Evolutionary conservation across 2,797 vertebrate species (phyloP).

Genomic region (Tarsius wallacei): DNA sequence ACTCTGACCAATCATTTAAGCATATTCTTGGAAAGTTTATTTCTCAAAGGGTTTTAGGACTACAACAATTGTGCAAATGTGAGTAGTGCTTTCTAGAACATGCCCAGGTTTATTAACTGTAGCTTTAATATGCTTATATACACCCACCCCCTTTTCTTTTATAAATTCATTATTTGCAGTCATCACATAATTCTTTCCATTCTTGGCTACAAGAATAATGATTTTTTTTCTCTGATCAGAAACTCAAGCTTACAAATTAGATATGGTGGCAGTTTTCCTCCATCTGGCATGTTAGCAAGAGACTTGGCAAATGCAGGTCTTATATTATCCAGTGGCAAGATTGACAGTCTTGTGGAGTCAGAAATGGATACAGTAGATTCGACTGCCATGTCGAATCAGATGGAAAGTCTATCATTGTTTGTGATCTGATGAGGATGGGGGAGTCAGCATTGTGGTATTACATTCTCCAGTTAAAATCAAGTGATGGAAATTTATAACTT

Average conservation of each 20-base stretch:
- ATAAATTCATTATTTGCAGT: background rate
- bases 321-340: conserved; percentile 74
- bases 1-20: conserved; percentile 24
- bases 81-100: conserved; percentile 8
- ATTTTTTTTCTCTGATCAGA: conserved; percentile 56
- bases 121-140: conserved; percentile 13
- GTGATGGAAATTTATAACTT: conserved; percentile 77
- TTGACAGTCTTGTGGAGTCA: conserved; percentile 68
- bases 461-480: conserved; percentile 72
- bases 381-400: conserved; percentile 81
- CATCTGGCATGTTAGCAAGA: conserved; percentile 72
- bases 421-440: conserved; percentile 64
- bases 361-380: conserved; percentile 77
- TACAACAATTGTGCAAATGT: conserved; percentile 19
- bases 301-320: conserved; percentile 72
- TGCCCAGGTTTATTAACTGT: background rate
- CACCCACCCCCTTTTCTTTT: background rate
- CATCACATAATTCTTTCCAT: conserved; percentile 27
- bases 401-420: conserved; percentile 78
- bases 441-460: conserved; percentile 59
- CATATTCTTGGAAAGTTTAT: background rate
- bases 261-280: conserved; percentile 67
- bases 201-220: conserved; percentile 40
- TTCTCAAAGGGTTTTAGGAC: conserved; percentile 48
- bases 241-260: conserved; percentile 67